phyloP scores from a whole-genome alignment of 2,113 vertebrate species.

The Dipodomys spectabilis region DNA sequence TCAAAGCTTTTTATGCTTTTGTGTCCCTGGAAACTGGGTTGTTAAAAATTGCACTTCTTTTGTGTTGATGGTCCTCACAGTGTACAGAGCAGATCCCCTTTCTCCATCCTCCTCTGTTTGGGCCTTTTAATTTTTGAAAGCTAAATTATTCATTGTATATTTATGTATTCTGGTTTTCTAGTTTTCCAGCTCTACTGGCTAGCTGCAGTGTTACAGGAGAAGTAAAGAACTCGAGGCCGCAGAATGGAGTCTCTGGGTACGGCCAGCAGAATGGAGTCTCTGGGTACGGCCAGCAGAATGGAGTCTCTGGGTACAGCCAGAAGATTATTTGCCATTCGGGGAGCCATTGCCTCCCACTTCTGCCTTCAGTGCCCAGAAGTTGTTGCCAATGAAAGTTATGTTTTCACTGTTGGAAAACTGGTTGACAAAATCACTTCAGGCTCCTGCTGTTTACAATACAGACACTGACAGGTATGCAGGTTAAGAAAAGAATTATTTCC shows the following conservation, averaged over 20 bases:
- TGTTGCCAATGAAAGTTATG: conserved; percentile 67
- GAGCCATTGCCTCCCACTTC: conserved; percentile 40
- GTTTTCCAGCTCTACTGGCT: background rate
- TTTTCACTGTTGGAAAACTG: conserved; percentile 73
- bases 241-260: background rate
- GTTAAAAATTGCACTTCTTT: background rate
- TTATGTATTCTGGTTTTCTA: background rate
- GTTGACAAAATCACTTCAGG: conserved; percentile 74
- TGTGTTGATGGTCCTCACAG: background rate
- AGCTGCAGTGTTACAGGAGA: background rate
- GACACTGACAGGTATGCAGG: conserved; percentile 67
- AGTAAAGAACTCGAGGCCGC: background rate
- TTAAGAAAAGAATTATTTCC: conserved; percentile 74
- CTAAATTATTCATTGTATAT: background rate
- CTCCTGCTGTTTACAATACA: conserved; percentile 70
- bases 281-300: background rate
- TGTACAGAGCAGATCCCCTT: background rate
- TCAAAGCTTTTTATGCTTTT: background rate
- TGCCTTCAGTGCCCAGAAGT: conserved; percentile 51
- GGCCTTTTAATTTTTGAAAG: conserved; percentile 24
- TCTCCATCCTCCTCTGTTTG: background rate
- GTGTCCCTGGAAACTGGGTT: background rate
- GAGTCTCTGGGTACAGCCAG: background rate
- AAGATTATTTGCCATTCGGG: conserved; percentile 39
- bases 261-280: too few species aligned